Evolutionary conservation across 92 coral and sea anemone species (phyloP).

Genomic region (Phymanthus crucifer): DNA sequence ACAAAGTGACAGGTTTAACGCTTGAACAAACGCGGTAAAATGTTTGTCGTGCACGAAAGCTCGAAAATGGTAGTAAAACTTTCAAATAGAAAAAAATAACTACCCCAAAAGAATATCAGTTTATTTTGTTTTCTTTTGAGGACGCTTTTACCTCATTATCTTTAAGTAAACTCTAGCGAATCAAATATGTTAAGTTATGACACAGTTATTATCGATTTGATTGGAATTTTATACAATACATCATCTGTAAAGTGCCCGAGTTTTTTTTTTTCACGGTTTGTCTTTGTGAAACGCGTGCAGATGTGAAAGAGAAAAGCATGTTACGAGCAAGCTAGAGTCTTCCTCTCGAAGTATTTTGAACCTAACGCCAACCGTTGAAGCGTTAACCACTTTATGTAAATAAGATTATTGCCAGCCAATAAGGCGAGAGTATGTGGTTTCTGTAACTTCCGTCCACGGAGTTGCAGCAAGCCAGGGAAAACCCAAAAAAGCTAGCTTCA

Average conservation of each 20-base stretch:
- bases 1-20: no score
- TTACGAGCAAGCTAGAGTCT: neutral
- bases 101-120: neutral
- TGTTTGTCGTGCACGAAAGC: no score
- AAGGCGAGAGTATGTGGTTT: neutral
- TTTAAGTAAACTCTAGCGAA: neutral
- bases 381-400: neutral
- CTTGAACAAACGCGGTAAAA: no score
- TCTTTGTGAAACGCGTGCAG: neutral
- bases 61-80: no score
- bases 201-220: conserved; percentile 4
- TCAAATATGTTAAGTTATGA: neutral
- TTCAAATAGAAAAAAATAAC: neutral
- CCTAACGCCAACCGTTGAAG: neutral
- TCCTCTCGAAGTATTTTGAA: neutral
- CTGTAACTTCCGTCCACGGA: conserved; percentile 1
- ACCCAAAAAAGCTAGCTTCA: neutral
- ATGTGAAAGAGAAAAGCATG: neutral
- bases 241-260: neutral
- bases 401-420: neutral
- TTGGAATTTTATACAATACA: neutral
- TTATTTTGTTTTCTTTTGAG: neutral
- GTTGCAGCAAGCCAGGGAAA: neutral
- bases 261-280: neutral
- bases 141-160: neutral